These are phyloP conservation scores for Hyles lineata DNA, from an alignment of 2,888 invertebrate genomes.

Conservation along the genomic window DNA sequence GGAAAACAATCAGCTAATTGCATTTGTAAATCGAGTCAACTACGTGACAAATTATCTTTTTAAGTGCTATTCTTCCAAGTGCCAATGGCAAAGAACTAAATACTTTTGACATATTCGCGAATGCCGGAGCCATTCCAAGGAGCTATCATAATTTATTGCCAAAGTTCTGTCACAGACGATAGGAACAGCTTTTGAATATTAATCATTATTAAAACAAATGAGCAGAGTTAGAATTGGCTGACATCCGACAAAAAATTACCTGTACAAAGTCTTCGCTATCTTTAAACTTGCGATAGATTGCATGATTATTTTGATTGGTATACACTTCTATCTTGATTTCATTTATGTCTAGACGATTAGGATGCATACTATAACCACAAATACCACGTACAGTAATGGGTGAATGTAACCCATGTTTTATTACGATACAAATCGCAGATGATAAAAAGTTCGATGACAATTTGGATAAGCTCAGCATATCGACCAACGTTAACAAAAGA, in stretches of 20 bases:
- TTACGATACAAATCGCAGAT: neutral
- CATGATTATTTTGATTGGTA: neutral
- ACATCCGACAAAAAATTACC: neutral
- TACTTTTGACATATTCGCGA: conserved; percentile 2
- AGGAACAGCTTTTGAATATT: conserved; percentile 2
- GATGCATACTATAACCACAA: too few species aligned
- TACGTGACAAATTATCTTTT: neutral
- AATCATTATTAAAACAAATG: conserved; percentile 19
- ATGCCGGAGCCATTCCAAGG: neutral
- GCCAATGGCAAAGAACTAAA: neutral
- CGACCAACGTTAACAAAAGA: neutral
- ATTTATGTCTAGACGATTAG: too few species aligned
- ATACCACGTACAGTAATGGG: neutral
- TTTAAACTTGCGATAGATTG: neutral
- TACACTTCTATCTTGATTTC: too few species aligned
- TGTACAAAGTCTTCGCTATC: neutral
- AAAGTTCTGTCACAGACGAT: conserved; percentile 22
- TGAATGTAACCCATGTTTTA: neutral
- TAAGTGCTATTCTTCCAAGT: neutral
- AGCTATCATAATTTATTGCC: conserved; percentile 23
- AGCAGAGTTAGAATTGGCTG: neutral
- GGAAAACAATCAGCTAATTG: conserved; percentile 2
- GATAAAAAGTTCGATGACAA: neutral
- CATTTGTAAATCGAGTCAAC: neutral
- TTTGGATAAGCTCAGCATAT: neutral